phyloP scores from a whole-genome alignment of 2,113 vertebrate genomes.

The Herpetotheres cachinnans region DNA sequence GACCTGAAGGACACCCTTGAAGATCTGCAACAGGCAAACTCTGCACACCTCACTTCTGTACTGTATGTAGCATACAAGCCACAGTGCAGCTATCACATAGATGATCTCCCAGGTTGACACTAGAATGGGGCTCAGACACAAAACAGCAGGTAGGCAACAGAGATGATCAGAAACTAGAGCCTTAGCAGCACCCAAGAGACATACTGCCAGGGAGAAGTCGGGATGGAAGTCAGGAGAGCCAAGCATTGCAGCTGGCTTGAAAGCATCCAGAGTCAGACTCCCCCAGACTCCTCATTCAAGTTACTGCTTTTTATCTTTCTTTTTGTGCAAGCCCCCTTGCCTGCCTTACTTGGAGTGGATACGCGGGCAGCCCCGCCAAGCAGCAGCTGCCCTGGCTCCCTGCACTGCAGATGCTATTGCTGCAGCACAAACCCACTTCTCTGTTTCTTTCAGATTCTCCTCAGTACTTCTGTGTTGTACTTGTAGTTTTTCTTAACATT shows the following conservation, averaged over 20 bases:
- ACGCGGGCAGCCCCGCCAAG: background rate
- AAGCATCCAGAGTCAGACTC: too few relatives aligned
- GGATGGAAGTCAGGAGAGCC: background rate
- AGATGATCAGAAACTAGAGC: background rate
- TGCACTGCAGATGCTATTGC: fast-evolving
- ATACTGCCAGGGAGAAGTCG: background rate
- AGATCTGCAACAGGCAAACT: background rate
- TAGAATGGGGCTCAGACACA: background rate
- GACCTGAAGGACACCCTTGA: background rate
- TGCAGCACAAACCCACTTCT: background rate
- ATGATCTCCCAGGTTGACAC: background rate
- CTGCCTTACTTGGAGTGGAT: background rate
- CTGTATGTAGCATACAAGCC: fast-evolving
- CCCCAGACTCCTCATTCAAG: background rate
- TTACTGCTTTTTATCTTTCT: background rate
- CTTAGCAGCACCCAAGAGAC: background rate
- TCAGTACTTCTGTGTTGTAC: background rate
- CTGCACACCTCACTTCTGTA: background rate
- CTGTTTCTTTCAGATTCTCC: background rate
- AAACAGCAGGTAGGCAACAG: background rate
- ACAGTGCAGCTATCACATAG: background rate
- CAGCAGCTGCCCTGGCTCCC: background rate
- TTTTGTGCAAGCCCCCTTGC: background rate
- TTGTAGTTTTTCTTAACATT: background rate
- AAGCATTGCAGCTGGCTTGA: background rate